These are phyloP conservation scores for Odocoileus virginianus DNA, from an alignment of 2,113 vertebrate genomes.

Conservation along the genomic window DNA sequence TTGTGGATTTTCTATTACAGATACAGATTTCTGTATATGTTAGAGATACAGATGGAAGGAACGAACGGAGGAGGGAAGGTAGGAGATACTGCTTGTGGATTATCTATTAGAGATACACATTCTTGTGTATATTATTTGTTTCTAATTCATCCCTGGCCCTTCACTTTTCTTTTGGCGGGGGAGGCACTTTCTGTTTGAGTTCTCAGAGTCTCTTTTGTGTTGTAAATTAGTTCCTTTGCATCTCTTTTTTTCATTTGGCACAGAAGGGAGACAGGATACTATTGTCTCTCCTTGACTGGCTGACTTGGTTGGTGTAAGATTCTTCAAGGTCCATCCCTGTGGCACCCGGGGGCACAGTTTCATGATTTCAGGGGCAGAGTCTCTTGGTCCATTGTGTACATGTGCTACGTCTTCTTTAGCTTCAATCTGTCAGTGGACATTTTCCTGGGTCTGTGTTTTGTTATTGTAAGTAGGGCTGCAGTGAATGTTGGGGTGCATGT, in stretches of 20 bases:
- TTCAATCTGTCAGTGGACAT: not conserved
- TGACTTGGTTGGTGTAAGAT: not conserved
- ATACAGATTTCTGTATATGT: no score
- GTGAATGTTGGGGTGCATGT: not conserved
- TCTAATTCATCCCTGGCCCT: not conserved
- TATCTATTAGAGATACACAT: not conserved
- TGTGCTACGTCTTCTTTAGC: not conserved
- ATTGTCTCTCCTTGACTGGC: not conserved
- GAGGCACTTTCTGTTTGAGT: not conserved
- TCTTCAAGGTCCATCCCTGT: not conserved
- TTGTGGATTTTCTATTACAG: not conserved
- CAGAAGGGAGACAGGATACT: not conserved
- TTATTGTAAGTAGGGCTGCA: not conserved
- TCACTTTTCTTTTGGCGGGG: not conserved
- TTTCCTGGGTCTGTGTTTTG: not conserved
- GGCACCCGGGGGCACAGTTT: not conserved
- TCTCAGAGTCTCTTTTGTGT: not conserved
- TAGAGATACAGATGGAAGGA: not conserved
- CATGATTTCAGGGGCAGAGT: not conserved
- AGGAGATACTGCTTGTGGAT: not conserved
- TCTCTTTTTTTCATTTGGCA: not conserved
- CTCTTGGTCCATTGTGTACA: not conserved
- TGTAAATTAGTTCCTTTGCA: not conserved
- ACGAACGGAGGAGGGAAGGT: not conserved
- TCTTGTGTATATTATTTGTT: not conserved